A percentile compares a stretch with the other conserved stretches of the same genome.
Conservation (phyloP, 2,113 vertebrate species). For the Bos indicus region DNA sequence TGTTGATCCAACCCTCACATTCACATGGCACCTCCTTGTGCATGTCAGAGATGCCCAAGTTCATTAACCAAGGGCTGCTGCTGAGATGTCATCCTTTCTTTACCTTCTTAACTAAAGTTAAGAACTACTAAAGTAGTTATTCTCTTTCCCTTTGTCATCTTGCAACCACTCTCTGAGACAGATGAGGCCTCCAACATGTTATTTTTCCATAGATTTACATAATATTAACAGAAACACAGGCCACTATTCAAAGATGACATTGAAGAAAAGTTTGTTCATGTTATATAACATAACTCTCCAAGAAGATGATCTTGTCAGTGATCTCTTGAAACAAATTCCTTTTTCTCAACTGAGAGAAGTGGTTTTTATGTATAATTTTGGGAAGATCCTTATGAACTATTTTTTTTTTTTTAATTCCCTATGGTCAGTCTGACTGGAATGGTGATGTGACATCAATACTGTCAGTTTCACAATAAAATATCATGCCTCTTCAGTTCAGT, state of each 20-base stretch:
- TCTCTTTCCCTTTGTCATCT: slow-evolving; percentile 42
- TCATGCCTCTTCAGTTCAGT: neutral
- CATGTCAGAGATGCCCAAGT: neutral
- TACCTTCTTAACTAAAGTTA: neutral
- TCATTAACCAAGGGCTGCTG: slow-evolving; percentile 2
- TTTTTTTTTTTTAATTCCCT: neutral
- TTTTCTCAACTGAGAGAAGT: neutral
- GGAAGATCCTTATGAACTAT: neutral
- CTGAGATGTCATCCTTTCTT: slow-evolving; percentile 25
- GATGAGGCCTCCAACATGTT: slow-evolving; percentile 29
- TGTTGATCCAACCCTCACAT: neutral
- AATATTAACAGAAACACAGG: slow-evolving; percentile 54
- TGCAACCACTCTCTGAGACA: slow-evolving; percentile 30
- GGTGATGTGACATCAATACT: neutral
- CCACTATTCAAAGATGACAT: slow-evolving; percentile 35
- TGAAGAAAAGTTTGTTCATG: slow-evolving; percentile 59
- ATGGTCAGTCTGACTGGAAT: neutral
- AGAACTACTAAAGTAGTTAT: neutral
- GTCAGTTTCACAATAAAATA: slow-evolving; percentile 25
- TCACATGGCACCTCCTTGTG: neutral
- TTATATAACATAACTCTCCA: slow-evolving; percentile 12
- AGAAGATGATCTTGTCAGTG: neutral
- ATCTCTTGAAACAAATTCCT: neutral
- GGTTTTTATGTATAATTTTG: neutral
- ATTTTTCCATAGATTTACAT: slow-evolving; percentile 64